Evolutionary conservation across 2,888 invertebrate genomes (phyloP).

Genomic region (Rhodophaea formosa): DNA sequence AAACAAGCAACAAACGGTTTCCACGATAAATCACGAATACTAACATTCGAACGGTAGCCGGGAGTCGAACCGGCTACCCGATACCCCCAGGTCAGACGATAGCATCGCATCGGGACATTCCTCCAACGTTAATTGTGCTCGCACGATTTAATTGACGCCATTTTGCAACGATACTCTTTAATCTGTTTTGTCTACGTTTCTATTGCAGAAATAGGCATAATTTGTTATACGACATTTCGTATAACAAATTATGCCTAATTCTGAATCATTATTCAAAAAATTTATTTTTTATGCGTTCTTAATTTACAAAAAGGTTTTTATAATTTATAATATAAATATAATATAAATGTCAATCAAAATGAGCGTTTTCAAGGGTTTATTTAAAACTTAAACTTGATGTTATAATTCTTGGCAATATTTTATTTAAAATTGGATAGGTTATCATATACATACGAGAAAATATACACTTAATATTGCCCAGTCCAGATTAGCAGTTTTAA

Average conservation of each 20-base stretch:
- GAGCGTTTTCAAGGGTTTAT: too few relatives aligned
- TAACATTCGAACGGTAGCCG: constrained; percentile 58
- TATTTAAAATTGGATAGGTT: background rate
- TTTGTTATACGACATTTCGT: too few relatives aligned
- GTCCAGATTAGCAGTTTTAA: constrained; percentile 2
- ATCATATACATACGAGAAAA: constrained; percentile 6
- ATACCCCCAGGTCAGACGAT: constrained; percentile 74
- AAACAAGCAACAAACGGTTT: constrained; percentile 50
- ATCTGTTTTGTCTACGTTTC: constrained; percentile 18
- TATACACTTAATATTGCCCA: background rate
- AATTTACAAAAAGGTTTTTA: too few relatives aligned
- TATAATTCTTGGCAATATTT: too few relatives aligned
- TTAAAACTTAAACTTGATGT: too few relatives aligned
- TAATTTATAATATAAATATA: too few relatives aligned
- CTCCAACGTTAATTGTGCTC: constrained; percentile 65
- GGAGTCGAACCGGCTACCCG: constrained; percentile 63
- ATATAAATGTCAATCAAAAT: too few relatives aligned
- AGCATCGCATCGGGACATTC: constrained; percentile 67
- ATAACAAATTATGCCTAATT: too few relatives aligned
- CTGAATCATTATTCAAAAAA: too few relatives aligned
- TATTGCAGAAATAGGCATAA: background rate
- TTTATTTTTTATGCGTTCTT: too few relatives aligned
- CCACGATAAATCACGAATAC: constrained; percentile 66
- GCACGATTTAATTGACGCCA: constrained; percentile 64
- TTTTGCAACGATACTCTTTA: constrained; percentile 32